These are phyloP conservation scores for Turnix velox DNA, from an alignment of 2,113 vertebrate genomes.

Conservation along the genomic window DNA sequence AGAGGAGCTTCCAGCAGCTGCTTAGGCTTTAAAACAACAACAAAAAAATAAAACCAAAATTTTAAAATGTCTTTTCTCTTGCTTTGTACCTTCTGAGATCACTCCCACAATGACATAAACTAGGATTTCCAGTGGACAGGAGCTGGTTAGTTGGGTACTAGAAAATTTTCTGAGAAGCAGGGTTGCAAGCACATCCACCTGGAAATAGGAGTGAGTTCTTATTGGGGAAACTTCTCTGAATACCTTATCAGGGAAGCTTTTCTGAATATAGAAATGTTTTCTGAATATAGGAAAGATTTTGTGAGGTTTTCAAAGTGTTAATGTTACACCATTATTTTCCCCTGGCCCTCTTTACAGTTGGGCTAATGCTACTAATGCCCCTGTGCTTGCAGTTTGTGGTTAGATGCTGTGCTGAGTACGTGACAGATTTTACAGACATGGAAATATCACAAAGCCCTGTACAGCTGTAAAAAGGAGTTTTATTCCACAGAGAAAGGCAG, in stretches of 20 bases:
- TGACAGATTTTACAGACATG: slow-evolving; percentile 1
- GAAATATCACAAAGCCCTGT: slow-evolving; percentile 39
- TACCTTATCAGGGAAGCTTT: too few species aligned
- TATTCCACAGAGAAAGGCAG: slow-evolving; percentile 35
- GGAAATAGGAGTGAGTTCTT: neutral
- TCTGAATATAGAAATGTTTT: neutral
- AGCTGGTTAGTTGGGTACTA: neutral
- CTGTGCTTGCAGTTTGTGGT: slow-evolving; percentile 10
- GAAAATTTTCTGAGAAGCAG: neutral
- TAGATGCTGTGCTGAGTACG: neutral
- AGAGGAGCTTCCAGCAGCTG: neutral
- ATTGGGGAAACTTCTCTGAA: accelerated
- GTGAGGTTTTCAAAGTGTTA: neutral
- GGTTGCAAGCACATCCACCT: neutral
- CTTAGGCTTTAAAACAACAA: neutral
- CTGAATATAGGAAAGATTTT: neutral
- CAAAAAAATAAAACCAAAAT: neutral
- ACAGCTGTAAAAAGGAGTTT: slow-evolving; percentile 13
- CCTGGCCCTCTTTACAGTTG: neutral
- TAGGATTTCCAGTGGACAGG: neutral
- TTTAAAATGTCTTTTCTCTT: neutral
- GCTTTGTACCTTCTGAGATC: neutral
- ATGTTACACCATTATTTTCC: neutral
- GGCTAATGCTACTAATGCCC: slow-evolving; percentile 32
- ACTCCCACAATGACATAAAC: neutral